Conservation (phyloP, 2,797 vertebrate species). For the Poeciliopsis infans region DNA sequence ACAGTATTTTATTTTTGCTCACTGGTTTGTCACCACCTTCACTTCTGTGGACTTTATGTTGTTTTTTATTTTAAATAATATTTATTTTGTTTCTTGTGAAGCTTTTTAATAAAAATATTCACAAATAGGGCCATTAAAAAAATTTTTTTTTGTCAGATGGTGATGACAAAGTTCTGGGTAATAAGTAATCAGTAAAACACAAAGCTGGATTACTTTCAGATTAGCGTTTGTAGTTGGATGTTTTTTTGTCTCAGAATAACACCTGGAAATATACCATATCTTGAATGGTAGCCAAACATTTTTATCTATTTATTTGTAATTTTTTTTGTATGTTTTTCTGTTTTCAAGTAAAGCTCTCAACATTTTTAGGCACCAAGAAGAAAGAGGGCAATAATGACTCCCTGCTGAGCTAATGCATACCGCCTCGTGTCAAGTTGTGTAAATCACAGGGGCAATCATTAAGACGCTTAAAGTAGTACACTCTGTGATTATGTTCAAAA, state of each 20-base stretch:
- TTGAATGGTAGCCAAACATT: background rate
- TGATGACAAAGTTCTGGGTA: too few species aligned
- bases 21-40: too few species aligned
- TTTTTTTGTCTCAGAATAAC: background rate
- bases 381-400: conserved; percentile 10
- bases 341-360: background rate
- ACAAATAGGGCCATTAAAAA: too few species aligned
- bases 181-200: too few species aligned
- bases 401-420: conserved; percentile 42
- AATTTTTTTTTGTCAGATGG: too few species aligned
- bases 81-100: too few species aligned
- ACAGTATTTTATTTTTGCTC: too few species aligned
- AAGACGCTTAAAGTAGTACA: conserved; percentile 58
- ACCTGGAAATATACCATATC: background rate
- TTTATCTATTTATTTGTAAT: background rate
- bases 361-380: conserved; percentile 16
- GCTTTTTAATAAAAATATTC: too few species aligned
- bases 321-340: conserved; percentile 2
- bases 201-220: background rate
- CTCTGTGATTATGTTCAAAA: conserved; percentile 64
- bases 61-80: too few species aligned
- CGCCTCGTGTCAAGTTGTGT: conserved; percentile 47
- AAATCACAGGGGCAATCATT: conserved; percentile 70
- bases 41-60: too few species aligned
- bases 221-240: background rate